Evolutionary conservation across 1,140 invertebrate genomes (phyloP).

Genomic region (Arion vulgaris): DNA sequence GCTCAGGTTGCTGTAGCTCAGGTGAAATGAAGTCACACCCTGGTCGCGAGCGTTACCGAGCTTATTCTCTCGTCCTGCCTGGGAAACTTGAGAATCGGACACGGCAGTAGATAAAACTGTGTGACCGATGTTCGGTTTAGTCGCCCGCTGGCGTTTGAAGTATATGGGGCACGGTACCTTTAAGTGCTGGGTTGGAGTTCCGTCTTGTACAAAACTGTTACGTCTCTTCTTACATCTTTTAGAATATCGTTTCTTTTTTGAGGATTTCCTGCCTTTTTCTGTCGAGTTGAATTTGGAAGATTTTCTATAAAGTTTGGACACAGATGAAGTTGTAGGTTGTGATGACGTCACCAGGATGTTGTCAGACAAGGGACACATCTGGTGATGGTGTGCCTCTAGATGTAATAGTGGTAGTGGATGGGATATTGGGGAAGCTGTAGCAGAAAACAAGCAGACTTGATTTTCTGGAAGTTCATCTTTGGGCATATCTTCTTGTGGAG

Average conservation of each 20-base stretch:
- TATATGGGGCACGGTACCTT: constrained; percentile 32
- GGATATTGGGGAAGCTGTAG: not conserved
- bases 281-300: not conserved
- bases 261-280: not conserved
- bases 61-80: not conserved
- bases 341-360: not conserved
- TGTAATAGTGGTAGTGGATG: not conserved
- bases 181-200: constrained; percentile 3
- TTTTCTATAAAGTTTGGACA: not conserved
- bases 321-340: not conserved
- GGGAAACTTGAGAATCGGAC: constrained; percentile 42
- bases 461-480: too few species aligned
- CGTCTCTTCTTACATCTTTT: constrained; percentile 27
- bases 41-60: not conserved
- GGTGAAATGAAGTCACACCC: constrained; percentile 28
- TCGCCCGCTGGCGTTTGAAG: constrained; percentile 4
- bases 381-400: not conserved
- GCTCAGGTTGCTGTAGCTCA: constrained; percentile 35
- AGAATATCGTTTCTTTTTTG: constrained; percentile 27
- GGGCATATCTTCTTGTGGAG: not conserved
- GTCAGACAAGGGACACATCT: not conserved
- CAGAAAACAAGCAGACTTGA: not conserved
- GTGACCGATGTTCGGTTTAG: constrained; percentile 8
- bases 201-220: not conserved
- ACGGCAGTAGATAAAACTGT: constrained; percentile 20